Conservation (phyloP, 2,888 invertebrate species). For the Fabriciana adippe region DNA sequence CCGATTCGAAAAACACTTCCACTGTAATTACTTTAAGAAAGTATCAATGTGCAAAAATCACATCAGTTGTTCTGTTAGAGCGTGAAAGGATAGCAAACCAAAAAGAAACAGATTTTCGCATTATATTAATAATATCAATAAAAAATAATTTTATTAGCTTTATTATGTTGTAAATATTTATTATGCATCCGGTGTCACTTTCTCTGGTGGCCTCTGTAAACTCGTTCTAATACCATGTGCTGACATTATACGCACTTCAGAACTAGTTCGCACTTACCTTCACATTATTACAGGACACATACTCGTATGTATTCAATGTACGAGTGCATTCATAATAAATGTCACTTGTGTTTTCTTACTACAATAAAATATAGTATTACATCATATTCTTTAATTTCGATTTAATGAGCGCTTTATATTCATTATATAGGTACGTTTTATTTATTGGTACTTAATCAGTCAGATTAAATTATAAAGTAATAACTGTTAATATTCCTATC, state of each 20-base stretch:
- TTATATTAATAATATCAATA: too few species aligned
- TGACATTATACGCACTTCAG: conserved; percentile 31
- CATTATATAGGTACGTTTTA: not conserved
- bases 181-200: conserved; percentile 14
- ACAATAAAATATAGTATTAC: not conserved
- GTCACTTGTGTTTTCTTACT: not conserved
- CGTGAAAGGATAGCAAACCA: too few species aligned
- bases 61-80: too few species aligned
- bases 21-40: too few species aligned
- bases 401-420: not conserved
- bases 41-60: too few species aligned
- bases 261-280: conserved; percentile 36
- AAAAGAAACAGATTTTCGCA: too few species aligned
- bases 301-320: conserved; percentile 18
- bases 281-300: conserved; percentile 32
- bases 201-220: conserved; percentile 25
- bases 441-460: not conserved
- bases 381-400: not conserved
- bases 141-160: too few species aligned
- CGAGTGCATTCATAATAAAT: conserved; percentile 13
- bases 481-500: too few species aligned
- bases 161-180: too few species aligned
- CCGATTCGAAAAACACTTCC: too few species aligned
- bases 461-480: too few species aligned
- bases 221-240: conserved; percentile 28